Percentiles rank a stretch among this genome's conserved stretches.
These are phyloP conservation scores for Nycticebus coucang DNA, from an alignment of 2,113 vertebrate species.

Conservation along the genomic window DNA sequence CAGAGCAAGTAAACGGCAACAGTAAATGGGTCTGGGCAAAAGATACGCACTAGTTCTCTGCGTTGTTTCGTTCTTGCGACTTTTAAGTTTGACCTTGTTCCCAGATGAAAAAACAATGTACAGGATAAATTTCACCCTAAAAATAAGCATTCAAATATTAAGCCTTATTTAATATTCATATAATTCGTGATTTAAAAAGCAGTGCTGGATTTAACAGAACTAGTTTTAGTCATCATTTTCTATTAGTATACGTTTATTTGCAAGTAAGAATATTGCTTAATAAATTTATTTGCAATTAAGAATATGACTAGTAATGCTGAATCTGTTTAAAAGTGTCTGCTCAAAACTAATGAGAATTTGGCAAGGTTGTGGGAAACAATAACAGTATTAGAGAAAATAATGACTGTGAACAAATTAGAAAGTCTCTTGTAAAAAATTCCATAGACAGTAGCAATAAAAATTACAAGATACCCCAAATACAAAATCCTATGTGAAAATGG, in stretches of 20 bases:
- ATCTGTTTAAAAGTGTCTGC: background rate
- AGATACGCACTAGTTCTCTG: background rate
- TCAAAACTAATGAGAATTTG: background rate
- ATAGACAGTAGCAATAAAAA: background rate
- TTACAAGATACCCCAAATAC: background rate
- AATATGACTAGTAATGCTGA: background rate
- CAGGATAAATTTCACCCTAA: background rate
- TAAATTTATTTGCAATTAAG: slow-evolving; percentile 33
- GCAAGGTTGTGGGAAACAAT: background rate
- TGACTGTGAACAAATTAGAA: background rate
- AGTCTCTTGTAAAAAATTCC: background rate
- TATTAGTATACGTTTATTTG: slow-evolving; percentile 12
- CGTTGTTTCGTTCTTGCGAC: background rate
- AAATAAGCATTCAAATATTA: background rate
- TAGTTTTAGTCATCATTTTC: background rate
- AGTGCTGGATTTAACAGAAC: background rate
- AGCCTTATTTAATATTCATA: background rate
- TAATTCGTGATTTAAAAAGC: background rate
- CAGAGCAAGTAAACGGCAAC: background rate
- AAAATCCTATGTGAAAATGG: background rate
- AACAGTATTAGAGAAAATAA: background rate
- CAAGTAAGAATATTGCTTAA: background rate
- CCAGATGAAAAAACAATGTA: background rate
- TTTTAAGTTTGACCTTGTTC: background rate
- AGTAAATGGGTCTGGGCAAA: background rate